Base-by-base conservation (phyloP, 2,888 invertebrate genomes). In the Baronia brevicornis region DNA sequence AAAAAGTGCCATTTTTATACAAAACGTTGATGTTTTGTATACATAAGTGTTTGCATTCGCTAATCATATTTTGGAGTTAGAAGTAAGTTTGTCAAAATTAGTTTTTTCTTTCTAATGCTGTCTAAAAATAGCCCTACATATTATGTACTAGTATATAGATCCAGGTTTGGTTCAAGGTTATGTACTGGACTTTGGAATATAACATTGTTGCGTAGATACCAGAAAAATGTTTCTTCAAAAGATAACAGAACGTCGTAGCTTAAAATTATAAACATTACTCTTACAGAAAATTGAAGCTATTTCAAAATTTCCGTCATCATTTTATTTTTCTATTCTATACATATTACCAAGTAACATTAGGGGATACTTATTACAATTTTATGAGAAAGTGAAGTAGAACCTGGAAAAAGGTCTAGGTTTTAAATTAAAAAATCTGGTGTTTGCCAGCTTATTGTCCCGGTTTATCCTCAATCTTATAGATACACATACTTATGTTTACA, bases 141-240 rank as follows among this genome's bases (percentile, higher is more conserved):
- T 31, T 9, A 14, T 17, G 12, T 10, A 14, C 5, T 24, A 26
- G 15, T 5, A 9, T 21, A 4, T 13, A 14, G 14, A 18, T 19
- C 18, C 27, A 27, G 30, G 28, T 22, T 8, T 8, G 10, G 22
- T 41, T 43, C 58, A 57, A 58, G 58, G 58, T 49, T 39, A 48
- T 44, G 46, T 43, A 44, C 51, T 53, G 53, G 33, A 51, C 53
- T 48, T 47, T 43, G 46, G 36, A 44, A 47, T 33, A 18, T n/a
- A 22, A 31, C 4, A 11, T 4, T 25, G n/a, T 2, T 18, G 28
- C 33, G 33, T 28, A 18, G 23, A 23, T 23, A 28, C 28, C 3
- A 24, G 19, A 34, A 28, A 22, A 28, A 28, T 6, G 21, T 7
- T 3, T 12, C 9, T 18, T n/a, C 3, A 5, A n/a, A 12, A 27